phyloP scores from a whole-genome alignment of 2,888 invertebrate species.

The Hoplodrina blanda region DNA sequence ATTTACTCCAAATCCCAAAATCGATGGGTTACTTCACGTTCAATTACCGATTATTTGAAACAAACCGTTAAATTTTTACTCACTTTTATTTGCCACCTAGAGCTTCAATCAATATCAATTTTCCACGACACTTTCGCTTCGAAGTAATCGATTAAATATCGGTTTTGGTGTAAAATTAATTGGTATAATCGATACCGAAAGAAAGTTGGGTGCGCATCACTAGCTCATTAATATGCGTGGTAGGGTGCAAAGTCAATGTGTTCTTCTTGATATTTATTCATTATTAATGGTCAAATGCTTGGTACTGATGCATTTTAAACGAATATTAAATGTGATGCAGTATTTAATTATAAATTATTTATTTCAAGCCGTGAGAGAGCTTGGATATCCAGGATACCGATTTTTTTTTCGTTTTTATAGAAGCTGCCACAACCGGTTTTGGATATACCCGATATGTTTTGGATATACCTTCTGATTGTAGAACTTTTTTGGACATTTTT shows the following conservation, averaged over 20 bases:
- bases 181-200: conserved; percentile 47
- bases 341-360: conserved; percentile 16
- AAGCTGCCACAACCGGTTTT: too few relatives aligned
- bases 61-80: conserved; percentile 47
- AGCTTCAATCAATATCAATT: conserved; percentile 46
- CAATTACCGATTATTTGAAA: conserved; percentile 41
- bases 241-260: conserved; percentile 41
- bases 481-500: too few relatives aligned
- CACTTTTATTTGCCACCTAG: conserved; percentile 50
- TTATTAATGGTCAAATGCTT: conserved; percentile 55
- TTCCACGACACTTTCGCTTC: conserved; percentile 54
- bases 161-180: conserved; percentile 40
- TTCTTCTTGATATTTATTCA: conserved; percentile 62
- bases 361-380: not conserved
- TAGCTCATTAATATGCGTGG: conserved; percentile 56
- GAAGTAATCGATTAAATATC: conserved; percentile 47
- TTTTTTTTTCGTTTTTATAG: too few relatives aligned
- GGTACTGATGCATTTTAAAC: conserved; percentile 32
- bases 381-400: not conserved
- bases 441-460: too few relatives aligned
- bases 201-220: conserved; percentile 61
- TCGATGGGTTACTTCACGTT: conserved; percentile 36
- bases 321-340: conserved; percentile 13
- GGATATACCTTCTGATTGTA: too few relatives aligned
- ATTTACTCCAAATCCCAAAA: conserved; percentile 41